A percentile compares a stretch with the other conserved stretches of the same genome.
Evolutionary conservation across 2,888 invertebrate species (phyloP).

Genomic region (Rotaria macrura): DNA sequence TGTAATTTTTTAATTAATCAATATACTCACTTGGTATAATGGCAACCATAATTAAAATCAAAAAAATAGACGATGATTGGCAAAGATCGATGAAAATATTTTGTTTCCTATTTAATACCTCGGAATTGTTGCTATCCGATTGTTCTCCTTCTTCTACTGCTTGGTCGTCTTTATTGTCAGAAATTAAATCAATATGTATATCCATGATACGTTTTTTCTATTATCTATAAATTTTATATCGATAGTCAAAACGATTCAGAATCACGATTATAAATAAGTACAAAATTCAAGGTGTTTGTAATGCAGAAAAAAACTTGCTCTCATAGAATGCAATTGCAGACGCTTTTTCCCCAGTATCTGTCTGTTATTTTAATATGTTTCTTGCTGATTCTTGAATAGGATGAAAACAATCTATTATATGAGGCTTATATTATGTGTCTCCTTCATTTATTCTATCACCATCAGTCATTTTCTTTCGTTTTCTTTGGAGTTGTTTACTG

Average conservation of each 20-base stretch:
- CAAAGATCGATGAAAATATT: not conserved
- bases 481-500: no score
- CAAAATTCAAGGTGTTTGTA: no score
- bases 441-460: not conserved
- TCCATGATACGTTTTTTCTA: not conserved
- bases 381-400: not conserved
- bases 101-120: not conserved
- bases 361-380: not conserved
- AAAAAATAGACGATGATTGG: not conserved
- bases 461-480: not conserved
- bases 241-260: no score
- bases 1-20: not conserved
- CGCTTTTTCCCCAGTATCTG: not conserved
- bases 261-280: no score
- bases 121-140: not conserved
- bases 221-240: not conserved
- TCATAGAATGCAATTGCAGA: not conserved
- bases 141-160: not conserved
- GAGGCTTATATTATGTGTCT: not conserved
- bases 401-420: not conserved
- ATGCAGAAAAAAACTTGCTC: no score
- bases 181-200: not conserved
- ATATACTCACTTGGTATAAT: not conserved
- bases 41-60: not conserved
- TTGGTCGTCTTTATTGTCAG: not conserved